These are phyloP conservation scores for Desmodus rotundus DNA, from an alignment of 2,113 vertebrate species.

Conservation along the genomic window DNA sequence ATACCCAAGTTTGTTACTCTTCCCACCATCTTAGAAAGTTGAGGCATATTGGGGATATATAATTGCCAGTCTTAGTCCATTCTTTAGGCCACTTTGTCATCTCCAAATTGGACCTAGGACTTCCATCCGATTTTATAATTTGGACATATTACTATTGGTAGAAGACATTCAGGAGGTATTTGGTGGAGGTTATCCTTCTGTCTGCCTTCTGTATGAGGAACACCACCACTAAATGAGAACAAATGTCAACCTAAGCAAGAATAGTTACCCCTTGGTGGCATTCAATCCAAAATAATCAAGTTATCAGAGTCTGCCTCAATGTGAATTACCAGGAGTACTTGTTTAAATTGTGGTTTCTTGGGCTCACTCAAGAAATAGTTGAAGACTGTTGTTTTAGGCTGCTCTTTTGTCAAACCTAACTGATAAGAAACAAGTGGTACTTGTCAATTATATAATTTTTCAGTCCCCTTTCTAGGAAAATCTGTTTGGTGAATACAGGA, in stretches of 20 bases:
- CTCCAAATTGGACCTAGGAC: neutral
- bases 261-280: neutral
- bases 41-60: neutral
- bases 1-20: neutral
- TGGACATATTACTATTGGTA: neutral
- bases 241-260: neutral
- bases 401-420: neutral
- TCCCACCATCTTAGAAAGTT: neutral
- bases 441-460: neutral
- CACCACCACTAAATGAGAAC: neutral
- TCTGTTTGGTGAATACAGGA: neutral
- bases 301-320: conserved; percentile 3
- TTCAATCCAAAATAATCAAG: neutral
- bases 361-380: neutral
- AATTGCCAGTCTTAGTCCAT: neutral
- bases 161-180: neutral
- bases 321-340: neutral
- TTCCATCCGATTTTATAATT: neutral
- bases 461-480: neutral
- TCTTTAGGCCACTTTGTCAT: neutral
- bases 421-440: neutral
- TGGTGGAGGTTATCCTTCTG: neutral
- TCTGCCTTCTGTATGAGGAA: neutral
- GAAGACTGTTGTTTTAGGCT: neutral
- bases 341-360: conserved; percentile 12